phyloP scores from a whole-genome alignment of 2,113 vertebrate genomes.

The Tachysurus vachellii region DNA sequence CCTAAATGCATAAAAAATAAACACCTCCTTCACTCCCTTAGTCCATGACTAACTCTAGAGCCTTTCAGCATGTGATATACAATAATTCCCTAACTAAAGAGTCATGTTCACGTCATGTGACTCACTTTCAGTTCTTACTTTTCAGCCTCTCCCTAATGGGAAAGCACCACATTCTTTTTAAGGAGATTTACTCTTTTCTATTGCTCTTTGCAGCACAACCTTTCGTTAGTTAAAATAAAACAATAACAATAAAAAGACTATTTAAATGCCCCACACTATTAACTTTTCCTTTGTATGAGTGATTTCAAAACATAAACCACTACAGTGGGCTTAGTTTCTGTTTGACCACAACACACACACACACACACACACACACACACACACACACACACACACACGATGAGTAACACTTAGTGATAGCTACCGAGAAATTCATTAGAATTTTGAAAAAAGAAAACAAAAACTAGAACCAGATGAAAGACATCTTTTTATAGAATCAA shows the following conservation, averaged over 20 bases:
- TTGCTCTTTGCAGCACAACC: not conserved
- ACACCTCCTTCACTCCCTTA: not conserved
- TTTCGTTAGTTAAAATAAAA: not conserved
- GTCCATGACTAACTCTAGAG: not conserved
- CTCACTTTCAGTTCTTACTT: constrained; percentile 48
- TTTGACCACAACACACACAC: constrained; percentile 10
- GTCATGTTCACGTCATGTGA: constrained; percentile 45
- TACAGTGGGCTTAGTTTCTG: constrained; percentile 36
- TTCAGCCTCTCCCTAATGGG: constrained; percentile 42
- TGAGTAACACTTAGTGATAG: not conserved
- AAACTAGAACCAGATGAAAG: not conserved
- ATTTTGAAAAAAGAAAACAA: not conserved
- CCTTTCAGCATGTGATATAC: constrained; percentile 35
- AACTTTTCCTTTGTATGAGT: not conserved
- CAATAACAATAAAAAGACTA: not conserved
- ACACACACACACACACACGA: not conserved
- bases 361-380: not conserved
- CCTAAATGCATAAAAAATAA: not conserved
- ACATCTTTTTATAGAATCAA: not conserved
- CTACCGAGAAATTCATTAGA: not conserved
- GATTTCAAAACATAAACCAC: constrained; percentile 37
- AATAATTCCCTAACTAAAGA: constrained; percentile 28
- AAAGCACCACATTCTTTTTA: constrained; percentile 46
- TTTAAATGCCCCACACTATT: not conserved
- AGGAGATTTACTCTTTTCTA: constrained; percentile 38